These are phyloP conservation scores for Onychostoma macrolepis DNA, from an alignment of 2,113 vertebrate species.

Conservation along the genomic window DNA sequence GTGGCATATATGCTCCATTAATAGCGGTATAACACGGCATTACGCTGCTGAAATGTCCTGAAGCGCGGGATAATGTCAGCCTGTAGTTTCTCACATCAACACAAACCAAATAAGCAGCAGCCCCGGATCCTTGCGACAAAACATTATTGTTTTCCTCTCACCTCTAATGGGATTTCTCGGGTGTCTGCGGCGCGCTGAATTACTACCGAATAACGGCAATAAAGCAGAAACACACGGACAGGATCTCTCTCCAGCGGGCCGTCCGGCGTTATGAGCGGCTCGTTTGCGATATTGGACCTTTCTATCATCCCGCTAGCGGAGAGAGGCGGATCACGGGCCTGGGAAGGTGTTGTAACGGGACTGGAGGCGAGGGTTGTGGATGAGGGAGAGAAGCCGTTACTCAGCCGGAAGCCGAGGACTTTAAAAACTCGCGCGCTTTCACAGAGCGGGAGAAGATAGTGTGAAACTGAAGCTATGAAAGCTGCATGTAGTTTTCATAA, in stretches of 20 bases:
- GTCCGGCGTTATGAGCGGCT: neutral
- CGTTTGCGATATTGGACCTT: constrained; percentile 34
- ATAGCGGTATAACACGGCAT: neutral
- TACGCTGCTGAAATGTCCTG: neutral
- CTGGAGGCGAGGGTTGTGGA: neutral
- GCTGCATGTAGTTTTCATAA: neutral
- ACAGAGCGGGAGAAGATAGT: neutral
- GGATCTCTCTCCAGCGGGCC: constrained; percentile 6
- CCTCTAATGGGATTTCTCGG: constrained; percentile 43
- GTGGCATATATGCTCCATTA: neutral
- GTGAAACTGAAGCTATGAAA: neutral
- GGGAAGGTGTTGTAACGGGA: neutral
- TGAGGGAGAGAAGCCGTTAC: neutral
- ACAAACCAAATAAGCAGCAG: constrained; percentile 21
- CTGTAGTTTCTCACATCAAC: neutral
- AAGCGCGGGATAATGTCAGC: neutral
- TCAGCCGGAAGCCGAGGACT: neutral
- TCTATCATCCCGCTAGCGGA: constrained; percentile 26
- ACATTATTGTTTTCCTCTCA: constrained; percentile 40
- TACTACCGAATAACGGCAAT: constrained; percentile 36
- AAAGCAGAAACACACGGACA: constrained; percentile 40
- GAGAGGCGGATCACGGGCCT: neutral
- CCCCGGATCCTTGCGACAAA: neutral
- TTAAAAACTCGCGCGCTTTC: neutral
- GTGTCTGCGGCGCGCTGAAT: constrained; percentile 33